These are phyloP conservation scores for Pocillopora meandrina DNA, from an alignment of 92 coral and sea anemone genomes.

Conservation along the genomic window DNA sequence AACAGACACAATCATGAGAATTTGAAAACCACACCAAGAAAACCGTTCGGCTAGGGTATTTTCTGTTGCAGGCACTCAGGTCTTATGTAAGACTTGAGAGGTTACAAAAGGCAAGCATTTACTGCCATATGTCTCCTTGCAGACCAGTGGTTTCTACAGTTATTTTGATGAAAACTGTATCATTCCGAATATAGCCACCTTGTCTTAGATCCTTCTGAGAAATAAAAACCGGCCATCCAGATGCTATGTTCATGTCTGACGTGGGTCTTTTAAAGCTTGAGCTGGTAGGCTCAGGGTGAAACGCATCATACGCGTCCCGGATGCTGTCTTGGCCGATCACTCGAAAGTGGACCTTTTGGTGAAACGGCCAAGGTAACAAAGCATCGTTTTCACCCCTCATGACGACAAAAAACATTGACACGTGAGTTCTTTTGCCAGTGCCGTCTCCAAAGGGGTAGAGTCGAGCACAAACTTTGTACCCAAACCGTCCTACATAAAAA, in stretches of 20 bases:
- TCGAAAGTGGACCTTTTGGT: constrained; percentile 82
- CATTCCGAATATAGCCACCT: constrained; percentile 67
- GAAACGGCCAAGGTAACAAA: constrained; percentile 89
- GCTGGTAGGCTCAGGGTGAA: constrained; percentile 91
- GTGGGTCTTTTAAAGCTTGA: constrained; percentile 83
- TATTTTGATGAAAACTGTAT: constrained; percentile 68
- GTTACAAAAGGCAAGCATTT: neutral
- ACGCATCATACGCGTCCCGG: constrained; percentile 71
- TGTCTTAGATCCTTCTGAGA: constrained; percentile 57
- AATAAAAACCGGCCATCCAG: constrained; percentile 82
- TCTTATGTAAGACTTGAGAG: too few species aligned
- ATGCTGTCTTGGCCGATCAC: constrained; percentile 80
- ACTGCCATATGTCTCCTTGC: constrained; percentile 8
- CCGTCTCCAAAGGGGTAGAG: constrained; percentile 87
- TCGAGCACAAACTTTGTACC: constrained; percentile 86
- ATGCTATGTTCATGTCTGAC: constrained; percentile 86
- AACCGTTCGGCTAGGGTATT: too few species aligned
- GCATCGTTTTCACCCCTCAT: constrained; percentile 95
- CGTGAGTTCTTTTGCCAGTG: constrained; percentile 76
- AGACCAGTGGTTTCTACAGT: constrained; percentile 66
- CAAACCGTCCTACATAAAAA: constrained; percentile 84
- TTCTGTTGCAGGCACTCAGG: too few species aligned
- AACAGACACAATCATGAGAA: too few species aligned
- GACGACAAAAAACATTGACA: constrained; percentile 88
- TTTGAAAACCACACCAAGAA: too few species aligned